Evolutionary conservation across 1,140 invertebrate species (phyloP), one percentile per base, ranked within the genome.

Genomic region (Psix sp.): DNA sequence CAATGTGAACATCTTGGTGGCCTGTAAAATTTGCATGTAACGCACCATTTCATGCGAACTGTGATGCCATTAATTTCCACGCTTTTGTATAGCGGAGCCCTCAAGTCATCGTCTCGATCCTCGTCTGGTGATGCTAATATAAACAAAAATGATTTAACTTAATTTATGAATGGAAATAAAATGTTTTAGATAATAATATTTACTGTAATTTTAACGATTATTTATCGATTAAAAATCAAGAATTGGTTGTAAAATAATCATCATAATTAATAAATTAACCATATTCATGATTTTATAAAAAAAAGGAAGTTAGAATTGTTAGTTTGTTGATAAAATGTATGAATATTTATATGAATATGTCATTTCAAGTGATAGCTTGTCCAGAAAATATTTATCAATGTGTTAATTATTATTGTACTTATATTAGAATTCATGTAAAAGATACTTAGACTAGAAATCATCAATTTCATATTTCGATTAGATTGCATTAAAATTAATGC

Each of bases 41-140:
- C 93, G 88, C 98, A 99, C 98, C 98, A 99, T 89, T 99, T 99
- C 97, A 99, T 99, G 65, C 97, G 92, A 31, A 99, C 96, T 11
- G 96, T 98, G 56, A 99, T 98, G 48, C 97, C 96, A 89, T 98
- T 97, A 57, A 99, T 98, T 88, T 99, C 96, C 52, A 98, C 95
- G 87, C 94, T 99, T 89, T 98, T 98, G 83, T 99, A 99, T 42
- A 99, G 89, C 3, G 98, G 98, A 57, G 97, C 96, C 78, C 97
- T 90, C 82, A 98, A 96, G 88, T 99, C 98, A 88, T 99, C 98
- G 88, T 97, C 96, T 80, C 94, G 91, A 84, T 97, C 94, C 91
- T 99, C 97, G 88, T 98, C 96, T 89, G 96, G 93, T 88, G 94
- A 93, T 79, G 97, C 97, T 98, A 82, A 1, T 78, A 43, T 36